Evolutionary conservation across 92 coral and sea anemone species (phyloP), one percentile per base, ranked within the genome.

Genomic region (Anthopleura xanthogrammica): DNA sequence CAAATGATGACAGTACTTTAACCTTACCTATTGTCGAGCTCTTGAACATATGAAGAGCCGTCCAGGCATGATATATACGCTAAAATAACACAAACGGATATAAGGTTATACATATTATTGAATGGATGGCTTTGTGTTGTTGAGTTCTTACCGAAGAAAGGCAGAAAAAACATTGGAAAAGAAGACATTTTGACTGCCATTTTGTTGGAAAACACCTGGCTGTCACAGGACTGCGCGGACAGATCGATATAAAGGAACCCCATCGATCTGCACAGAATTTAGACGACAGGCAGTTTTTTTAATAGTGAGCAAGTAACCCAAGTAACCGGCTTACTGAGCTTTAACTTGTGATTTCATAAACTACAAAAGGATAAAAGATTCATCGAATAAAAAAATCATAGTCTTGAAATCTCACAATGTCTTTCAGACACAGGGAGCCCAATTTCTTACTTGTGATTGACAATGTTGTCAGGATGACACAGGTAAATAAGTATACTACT

Each of bases 21-120:
- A 29, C 0, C 36, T 29, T 56, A 87, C 94, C 94, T 88, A 52
- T 79, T 81, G 23, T 88, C 91, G 0, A 90, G 79, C 56, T 90
- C 94, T 17, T 41, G 77, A 1, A 90, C 94, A 58, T 87, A 29
- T 29, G 36, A 87, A 23, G 89, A 81, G 3, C 76, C 85, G 16
- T 85, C 79, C 52, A 77, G 78, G 43, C 81, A 23, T 24, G 83
- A 29, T 60, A 78, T 46, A 5, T 40, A 41, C n/a, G n/a, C 88
- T 85, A 55, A n/a, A 78, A 64, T 29, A 10, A 68, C 41, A 68
- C 41, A 36, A 68, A 68, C 17, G 16, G 41, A 23, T 36, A 23
- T 29, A 20, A 54, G 22, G 70, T 68, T 68, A 23, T 10, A 68
- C 74, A 68, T 68, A 36, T 24, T 29, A 68, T 12, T 36, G 74